A percentile compares a stretch with the other conserved stretches of the same genome.
Conservation (phyloP, 2,888 invertebrate species). For the Azorinus chamasolen region DNA sequence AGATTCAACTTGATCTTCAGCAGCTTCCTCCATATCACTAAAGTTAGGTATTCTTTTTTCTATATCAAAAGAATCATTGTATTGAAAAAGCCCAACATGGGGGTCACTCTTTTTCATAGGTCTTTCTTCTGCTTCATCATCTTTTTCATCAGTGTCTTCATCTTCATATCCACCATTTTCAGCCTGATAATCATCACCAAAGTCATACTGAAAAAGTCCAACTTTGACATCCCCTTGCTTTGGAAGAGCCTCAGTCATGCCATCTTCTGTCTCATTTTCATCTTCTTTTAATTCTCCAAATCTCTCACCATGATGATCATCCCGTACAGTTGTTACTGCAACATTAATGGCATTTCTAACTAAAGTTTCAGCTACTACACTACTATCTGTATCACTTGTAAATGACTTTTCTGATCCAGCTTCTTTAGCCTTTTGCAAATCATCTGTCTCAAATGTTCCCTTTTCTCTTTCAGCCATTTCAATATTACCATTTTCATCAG, state of each 20-base stretch:
- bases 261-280: conserved; percentile 7
- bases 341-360: conserved; percentile 63
- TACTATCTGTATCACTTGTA: conserved; percentile 63
- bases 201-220: conserved; percentile 56
- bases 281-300: conserved; percentile 21
- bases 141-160: background rate
- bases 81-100: conserved; percentile 60
- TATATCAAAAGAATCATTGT: conserved; percentile 21
- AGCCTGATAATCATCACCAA: conserved; percentile 27
- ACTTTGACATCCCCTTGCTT: conserved; percentile 43
- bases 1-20: conserved; percentile 24
- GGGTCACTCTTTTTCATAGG: conserved; percentile 14
- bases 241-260: conserved; percentile 1
- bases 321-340: conserved; percentile 44
- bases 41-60: conserved; percentile 1
- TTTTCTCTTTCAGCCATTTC: background rate
- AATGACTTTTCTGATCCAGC: conserved; percentile 45
- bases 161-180: conserved; percentile 15
- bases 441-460: background rate
- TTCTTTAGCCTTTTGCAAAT: background rate
- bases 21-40: background rate
- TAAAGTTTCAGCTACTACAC: conserved; percentile 67
- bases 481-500: background rate
- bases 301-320: background rate
- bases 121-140: background rate